Evolutionary conservation across 2,797 vertebrate genomes (phyloP).

Genomic region (Sebastes kiyomatsui): DNA sequence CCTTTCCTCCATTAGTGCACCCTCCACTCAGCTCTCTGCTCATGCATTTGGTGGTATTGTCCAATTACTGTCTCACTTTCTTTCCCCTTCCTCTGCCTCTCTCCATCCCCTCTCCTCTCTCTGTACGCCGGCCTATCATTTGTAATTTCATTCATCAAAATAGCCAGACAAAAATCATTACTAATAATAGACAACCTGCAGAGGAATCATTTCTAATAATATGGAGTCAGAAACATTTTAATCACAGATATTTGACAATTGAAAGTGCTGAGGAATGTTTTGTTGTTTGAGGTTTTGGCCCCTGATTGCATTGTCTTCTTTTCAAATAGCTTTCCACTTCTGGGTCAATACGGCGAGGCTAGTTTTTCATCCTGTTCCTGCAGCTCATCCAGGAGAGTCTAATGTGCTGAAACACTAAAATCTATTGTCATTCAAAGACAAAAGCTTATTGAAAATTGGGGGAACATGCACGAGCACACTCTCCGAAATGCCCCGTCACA

Average conservation of each 20-base stretch:
- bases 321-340: neutral
- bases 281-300: neutral
- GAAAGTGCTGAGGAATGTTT: conserved; percentile 2
- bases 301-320: neutral
- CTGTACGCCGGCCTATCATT: neutral
- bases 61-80: conserved; percentile 39
- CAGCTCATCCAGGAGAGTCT: neutral
- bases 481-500: conserved; percentile 23
- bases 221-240: conserved; percentile 17
- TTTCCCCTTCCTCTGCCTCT: neutral
- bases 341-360: neutral
- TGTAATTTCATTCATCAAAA: conserved; percentile 29
- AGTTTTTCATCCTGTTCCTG: neutral
- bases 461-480: conserved; percentile 24
- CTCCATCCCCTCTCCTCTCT: neutral
- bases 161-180: conserved; percentile 30
- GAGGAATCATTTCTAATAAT: conserved; percentile 26
- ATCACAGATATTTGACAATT: neutral
- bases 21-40: conserved; percentile 37
- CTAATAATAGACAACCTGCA: conserved; percentile 6
- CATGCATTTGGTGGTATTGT: conserved; percentile 36
- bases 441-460: conserved; percentile 37
- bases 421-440: conserved; percentile 28
- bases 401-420: conserved; percentile 7
- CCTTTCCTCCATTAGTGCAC: conserved; percentile 41